Base-by-base conservation (phyloP, 2,888 invertebrate species). In the Pasiphila rectangulata region DNA sequence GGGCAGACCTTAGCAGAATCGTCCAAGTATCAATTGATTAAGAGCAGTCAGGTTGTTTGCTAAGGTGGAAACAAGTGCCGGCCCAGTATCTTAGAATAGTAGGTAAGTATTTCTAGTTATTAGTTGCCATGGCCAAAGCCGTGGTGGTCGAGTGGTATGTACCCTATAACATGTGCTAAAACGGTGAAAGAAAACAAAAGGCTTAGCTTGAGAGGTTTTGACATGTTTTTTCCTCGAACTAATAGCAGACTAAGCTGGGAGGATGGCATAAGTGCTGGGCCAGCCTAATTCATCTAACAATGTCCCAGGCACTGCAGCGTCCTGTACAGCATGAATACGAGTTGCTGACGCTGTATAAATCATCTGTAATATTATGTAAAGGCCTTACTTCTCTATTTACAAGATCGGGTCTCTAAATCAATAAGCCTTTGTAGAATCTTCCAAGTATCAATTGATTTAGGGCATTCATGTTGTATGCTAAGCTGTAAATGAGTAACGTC, bases 41-140 rank as follows among this genome's bases (percentile, higher is more conserved):
- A 27, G 7, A 7, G 4, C 7, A 7, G 5, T 17, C 16, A 9
- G 6, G 7, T 4, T 16, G 17, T 9, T 17, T 9, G 30, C 30
- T 17, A 10, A 32, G 3, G 17, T 21, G 7, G 4, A 21, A 21
- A 6, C 2, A 21, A 21, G 21, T n/a, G n/a, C 6, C 9, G 17
- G 9, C 6, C 5, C 17, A 17, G 17, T 16, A 17, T 17, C 10
- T 17, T 5, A 7, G 9, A 20, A 21, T 10, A 20, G n/a, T n/a
- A n/a, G n/a, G n/a, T n/a, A n/a, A n/a, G n/a, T 10, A 17, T 32
- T 32, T 19, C 32, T 19, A 32, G 32, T 32, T 32, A 32, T 32
- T 32, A 30, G 15, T 17, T 6, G 17, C 17, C 17, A 19, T 32
- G 9, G 17, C 6, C 17, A 3, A 7, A 27, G n/a, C n/a, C 13